Evolutionary conservation across 1,140 invertebrate species (phyloP).

Genomic region (Drosophila trapezifrons): DNA sequence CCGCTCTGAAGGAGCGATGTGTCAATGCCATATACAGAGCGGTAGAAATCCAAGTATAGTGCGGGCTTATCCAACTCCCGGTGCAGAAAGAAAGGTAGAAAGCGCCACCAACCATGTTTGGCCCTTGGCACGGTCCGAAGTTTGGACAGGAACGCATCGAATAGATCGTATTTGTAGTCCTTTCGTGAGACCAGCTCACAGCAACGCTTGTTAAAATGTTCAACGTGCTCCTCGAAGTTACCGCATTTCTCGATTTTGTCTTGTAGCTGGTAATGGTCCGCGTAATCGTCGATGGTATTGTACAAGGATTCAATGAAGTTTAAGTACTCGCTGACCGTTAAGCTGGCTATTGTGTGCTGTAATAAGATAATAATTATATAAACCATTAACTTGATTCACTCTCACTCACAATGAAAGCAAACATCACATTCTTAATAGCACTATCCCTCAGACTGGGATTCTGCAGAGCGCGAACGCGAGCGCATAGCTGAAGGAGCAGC

Average conservation of each 20-base stretch:
- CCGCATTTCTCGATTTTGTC: slow-evolving; percentile 39
- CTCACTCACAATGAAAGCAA: slow-evolving; percentile 52
- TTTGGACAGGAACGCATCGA: slow-evolving; percentile 29
- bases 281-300: slow-evolving; percentile 56
- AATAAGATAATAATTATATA: not conserved
- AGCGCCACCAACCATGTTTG: slow-evolving; percentile 61
- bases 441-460: slow-evolving; percentile 44
- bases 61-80: slow-evolving; percentile 1
- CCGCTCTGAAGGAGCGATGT: slow-evolving; percentile 1
- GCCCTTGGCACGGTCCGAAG: slow-evolving; percentile 27
- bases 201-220: slow-evolving; percentile 50
- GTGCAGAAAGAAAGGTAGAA: slow-evolving; percentile 38
- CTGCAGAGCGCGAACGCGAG: slow-evolving; percentile 55
- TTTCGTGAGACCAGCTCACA: slow-evolving; percentile 35
- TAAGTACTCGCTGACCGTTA: slow-evolving; percentile 61
- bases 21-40: slow-evolving; percentile 39
- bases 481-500: slow-evolving; percentile 51
- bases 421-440: slow-evolving; percentile 15
- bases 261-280: slow-evolving; percentile 34
- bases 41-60: slow-evolving; percentile 39
- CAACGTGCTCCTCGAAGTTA: slow-evolving; percentile 15
- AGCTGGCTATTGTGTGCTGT: slow-evolving; percentile 30
- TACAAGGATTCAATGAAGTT: slow-evolving; percentile 62
- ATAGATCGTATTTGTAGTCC: slow-evolving; percentile 2
- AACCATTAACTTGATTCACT: too few species aligned